These are phyloP conservation scores for Gobio occitaniae DNA, from an alignment of 2,797 vertebrate species.

Conservation along the genomic window DNA sequence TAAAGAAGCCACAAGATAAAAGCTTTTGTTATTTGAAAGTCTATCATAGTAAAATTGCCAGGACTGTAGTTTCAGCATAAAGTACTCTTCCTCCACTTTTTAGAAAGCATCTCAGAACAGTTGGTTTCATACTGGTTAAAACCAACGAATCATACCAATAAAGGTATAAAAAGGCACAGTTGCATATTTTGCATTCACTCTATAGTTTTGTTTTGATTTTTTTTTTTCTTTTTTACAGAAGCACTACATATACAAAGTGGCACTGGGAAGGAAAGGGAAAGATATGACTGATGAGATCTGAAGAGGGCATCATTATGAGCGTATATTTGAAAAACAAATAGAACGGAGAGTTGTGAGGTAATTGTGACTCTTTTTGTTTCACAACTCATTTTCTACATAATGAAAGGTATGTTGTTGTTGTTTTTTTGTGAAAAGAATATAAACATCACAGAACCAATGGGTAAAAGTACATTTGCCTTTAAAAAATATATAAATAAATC, in stretches of 20 bases:
- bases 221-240: slow-evolving; percentile 81
- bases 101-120: slow-evolving; percentile 85
- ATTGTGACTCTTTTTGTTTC: slow-evolving; percentile 73
- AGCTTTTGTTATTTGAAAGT: slow-evolving; percentile 66
- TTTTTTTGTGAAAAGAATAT: slow-evolving; percentile 42
- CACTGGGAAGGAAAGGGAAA: slow-evolving; percentile 85
- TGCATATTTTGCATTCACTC: slow-evolving; percentile 99
- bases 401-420: slow-evolving; percentile 32
- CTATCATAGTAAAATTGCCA: slow-evolving; percentile 85
- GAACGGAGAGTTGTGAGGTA: slow-evolving; percentile 73
- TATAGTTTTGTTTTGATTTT: slow-evolving; percentile 73
- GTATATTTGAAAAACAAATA: slow-evolving; percentile 76
- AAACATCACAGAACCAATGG: slow-evolving; percentile 27
- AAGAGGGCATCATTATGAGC: slow-evolving; percentile 46
- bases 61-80: slow-evolving; percentile 71
- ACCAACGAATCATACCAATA: slow-evolving; percentile 88
- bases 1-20: slow-evolving; percentile 86
- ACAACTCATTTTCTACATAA: slow-evolving; percentile 57
- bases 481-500: slow-evolving; percentile 27
- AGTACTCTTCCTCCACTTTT: slow-evolving; percentile 79
- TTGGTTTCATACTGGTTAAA: slow-evolving; percentile 84
- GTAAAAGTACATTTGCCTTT: slow-evolving; percentile 44
- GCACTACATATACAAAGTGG: slow-evolving; percentile 95
- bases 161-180: slow-evolving; percentile 99
- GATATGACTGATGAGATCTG: slow-evolving; percentile 63